These are phyloP conservation scores for Antedon mediterranea DNA, from an alignment of 53 echinoderm and acorn worm species.

Conservation along the genomic window DNA sequence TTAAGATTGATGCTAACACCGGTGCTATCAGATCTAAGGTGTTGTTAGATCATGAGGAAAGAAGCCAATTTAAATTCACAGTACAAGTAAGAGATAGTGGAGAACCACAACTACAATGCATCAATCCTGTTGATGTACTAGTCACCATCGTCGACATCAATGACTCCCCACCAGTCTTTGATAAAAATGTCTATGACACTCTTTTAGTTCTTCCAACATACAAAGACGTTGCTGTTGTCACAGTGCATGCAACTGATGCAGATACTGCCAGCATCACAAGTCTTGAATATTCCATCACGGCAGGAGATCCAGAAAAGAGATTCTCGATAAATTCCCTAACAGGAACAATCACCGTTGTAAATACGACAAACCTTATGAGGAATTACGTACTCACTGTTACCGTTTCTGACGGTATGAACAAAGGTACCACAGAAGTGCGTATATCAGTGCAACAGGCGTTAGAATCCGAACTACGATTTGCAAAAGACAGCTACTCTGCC, in stretches of 20 bases:
- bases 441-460: conserved; percentile 40
- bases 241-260: conserved; percentile 47
- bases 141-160: conserved; percentile 88
- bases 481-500: conserved; percentile 61
- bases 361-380: conserved; percentile 27
- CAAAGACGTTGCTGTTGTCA: conserved; percentile 53
- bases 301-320: conserved; percentile 47
- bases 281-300: conserved; percentile 63
- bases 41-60: conserved; percentile 68
- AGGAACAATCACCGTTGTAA: conserved; percentile 52
- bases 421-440: conserved; percentile 34
- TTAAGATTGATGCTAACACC: conserved; percentile 80
- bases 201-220: conserved; percentile 77
- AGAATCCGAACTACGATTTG: conserved; percentile 56
- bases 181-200: conserved; percentile 34
- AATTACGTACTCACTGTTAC: conserved; percentile 55
- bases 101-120: conserved; percentile 40
- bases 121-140: conserved; percentile 52
- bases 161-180: conserved; percentile 72
- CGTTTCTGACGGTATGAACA: conserved; percentile 80
- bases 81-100: conserved; percentile 82
- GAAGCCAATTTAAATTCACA: conserved; percentile 59
- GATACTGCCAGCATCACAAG: conserved; percentile 85
- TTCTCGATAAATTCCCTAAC: conserved; percentile 42
- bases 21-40: conserved; percentile 81